Percentiles rank a stretch among this genome's conserved stretches.
Conservation (phyloP, 2,888 invertebrate genomes). For the Tyria jacobaeae region DNA sequence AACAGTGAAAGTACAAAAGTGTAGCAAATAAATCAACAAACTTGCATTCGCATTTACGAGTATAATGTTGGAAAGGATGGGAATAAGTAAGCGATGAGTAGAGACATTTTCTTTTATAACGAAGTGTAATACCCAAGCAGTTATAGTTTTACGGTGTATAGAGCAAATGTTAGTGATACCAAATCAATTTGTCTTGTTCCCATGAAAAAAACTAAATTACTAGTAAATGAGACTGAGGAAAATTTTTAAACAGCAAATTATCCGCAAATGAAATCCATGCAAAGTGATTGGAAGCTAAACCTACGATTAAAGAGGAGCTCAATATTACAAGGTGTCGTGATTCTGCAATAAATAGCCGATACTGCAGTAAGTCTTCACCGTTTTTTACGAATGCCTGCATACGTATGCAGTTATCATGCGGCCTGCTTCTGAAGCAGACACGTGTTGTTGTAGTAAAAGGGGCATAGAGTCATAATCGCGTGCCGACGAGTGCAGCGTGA, state of each 20-base stretch:
- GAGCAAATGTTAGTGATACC: no score
- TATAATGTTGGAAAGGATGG: no score
- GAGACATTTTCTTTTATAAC: no score
- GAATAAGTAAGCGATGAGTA: no score
- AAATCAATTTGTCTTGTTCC: background rate
- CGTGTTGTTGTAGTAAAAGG: constrained; percentile 8
- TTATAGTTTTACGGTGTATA: no score
- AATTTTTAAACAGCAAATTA: background rate
- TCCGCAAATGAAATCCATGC: background rate
- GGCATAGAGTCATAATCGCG: background rate
- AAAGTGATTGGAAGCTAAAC: background rate
- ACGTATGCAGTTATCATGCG: constrained; percentile 1
- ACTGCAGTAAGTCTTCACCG: background rate
- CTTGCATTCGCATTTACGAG: no score
- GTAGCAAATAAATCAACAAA: no score
- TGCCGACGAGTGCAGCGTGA: background rate
- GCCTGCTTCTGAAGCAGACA: constrained; percentile 2
- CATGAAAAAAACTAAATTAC: background rate
- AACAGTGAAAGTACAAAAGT: no score
- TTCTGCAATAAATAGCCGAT: constrained; percentile 6
- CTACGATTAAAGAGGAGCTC: background rate
- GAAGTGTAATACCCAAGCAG: no score
- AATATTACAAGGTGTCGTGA: background rate
- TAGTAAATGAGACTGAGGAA: background rate
- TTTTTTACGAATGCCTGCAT: background rate